Conservation (phyloP, 2,888 invertebrate species). For the Listrodromus nycthemerus region DNA sequence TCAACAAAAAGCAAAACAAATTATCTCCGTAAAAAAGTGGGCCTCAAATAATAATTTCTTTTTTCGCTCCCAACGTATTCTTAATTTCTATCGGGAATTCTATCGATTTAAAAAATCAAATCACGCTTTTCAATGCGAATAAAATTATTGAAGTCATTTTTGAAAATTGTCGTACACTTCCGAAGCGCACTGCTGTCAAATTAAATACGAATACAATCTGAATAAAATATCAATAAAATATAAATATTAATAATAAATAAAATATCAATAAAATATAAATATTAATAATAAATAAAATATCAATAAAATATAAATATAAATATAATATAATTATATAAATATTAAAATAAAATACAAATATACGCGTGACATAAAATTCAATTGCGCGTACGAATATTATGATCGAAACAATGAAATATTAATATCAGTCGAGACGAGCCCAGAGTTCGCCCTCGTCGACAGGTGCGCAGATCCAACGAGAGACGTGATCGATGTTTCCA, state of each 20-base stretch:
- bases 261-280: too few species aligned
- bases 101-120: too few species aligned
- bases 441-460: slow-evolving; percentile 36
- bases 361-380: not conserved
- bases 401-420: slow-evolving; percentile 14
- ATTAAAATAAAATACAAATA: not conserved
- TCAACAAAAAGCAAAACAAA: not conserved
- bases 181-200: too few species aligned
- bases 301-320: too few species aligned
- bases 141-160: too few species aligned
- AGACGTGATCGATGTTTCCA: slow-evolving; percentile 55
- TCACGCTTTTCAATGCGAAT: too few species aligned
- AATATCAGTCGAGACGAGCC: slow-evolving; percentile 41
- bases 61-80: not conserved
- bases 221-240: too few species aligned
- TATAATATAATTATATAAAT: too few species aligned
- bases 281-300: too few species aligned
- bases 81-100: not conserved
- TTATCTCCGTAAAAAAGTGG: not conserved
- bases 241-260: too few species aligned
- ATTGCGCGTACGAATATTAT: not conserved
- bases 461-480: slow-evolving; percentile 51
- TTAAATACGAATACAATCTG: too few species aligned
- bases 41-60: not conserved
- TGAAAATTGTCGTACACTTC: too few species aligned